These are phyloP conservation scores for Calidris pugnax DNA, from an alignment of 2,113 vertebrate species.

Conservation along the genomic window DNA sequence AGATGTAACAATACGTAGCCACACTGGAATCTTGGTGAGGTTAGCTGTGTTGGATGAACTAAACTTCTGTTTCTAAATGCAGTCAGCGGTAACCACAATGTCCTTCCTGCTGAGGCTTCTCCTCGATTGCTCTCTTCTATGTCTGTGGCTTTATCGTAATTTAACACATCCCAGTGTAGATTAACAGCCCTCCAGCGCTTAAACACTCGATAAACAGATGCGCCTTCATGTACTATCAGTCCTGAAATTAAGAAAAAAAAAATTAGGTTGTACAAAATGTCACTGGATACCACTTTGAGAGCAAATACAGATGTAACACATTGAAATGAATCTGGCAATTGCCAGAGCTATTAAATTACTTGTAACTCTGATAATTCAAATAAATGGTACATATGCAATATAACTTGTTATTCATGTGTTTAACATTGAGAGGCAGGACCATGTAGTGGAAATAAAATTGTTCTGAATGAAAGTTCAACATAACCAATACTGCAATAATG, in stretches of 20 bases:
- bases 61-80: constrained; percentile 81
- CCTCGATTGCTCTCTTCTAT: constrained; percentile 84
- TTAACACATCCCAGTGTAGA: constrained; percentile 92
- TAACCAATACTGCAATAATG: not conserved
- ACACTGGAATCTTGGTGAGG: constrained; percentile 83
- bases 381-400: not conserved
- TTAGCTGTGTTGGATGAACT: constrained; percentile 82
- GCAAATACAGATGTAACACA: not conserved
- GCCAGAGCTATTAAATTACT: not conserved
- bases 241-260: constrained; percentile 68
- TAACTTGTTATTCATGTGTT: not conserved
- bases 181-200: constrained; percentile 94
- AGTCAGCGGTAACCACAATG: constrained; percentile 87
- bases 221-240: constrained; percentile 91
- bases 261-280: not conserved
- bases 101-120: constrained; percentile 81
- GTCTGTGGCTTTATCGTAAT: constrained; percentile 91
- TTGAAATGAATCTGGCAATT: not conserved
- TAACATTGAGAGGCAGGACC: not conserved
- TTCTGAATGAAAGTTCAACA: not conserved
- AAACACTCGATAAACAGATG: constrained; percentile 94
- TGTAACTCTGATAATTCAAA: not conserved
- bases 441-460: not conserved
- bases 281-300: not conserved
- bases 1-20: constrained; percentile 82